Evolutionary conservation across 2,113 vertebrate genomes (phyloP).

Genomic region (Microtus richardsoni): DNA sequence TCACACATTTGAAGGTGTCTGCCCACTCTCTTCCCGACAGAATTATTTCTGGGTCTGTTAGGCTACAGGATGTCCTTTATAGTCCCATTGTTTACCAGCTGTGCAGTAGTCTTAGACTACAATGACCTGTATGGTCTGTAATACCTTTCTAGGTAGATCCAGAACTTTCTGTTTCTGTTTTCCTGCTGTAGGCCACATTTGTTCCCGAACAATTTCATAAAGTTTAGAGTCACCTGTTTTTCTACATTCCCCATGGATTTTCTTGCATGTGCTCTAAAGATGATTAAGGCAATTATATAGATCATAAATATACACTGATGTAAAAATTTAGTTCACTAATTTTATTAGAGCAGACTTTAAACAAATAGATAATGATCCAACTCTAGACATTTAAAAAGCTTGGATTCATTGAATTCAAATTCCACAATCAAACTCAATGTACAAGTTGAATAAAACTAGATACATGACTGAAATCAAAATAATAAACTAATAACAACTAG

Average conservation of each 20-base stretch:
- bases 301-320: neutral
- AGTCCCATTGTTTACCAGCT: neutral
- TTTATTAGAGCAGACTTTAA: neutral
- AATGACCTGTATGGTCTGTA: neutral
- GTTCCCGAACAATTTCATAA: neutral
- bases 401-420: neutral
- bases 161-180: neutral
- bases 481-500: neutral
- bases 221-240: neutral
- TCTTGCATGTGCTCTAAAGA: neutral
- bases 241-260: neutral
- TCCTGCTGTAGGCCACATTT: neutral
- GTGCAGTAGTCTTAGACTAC: neutral
- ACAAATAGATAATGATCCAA: neutral
- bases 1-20: neutral
- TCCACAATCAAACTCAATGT: constrained; percentile 5
- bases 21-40: neutral
- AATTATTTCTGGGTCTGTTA: neutral
- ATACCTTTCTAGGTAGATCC: neutral
- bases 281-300: constrained; percentile 13
- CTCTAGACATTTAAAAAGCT: neutral
- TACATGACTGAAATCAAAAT: neutral
- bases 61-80: neutral
- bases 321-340: neutral
- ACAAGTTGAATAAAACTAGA: neutral